These are phyloP conservation scores for Cybosia mesomella DNA, from an alignment of 2,888 invertebrate species.

Conservation along the genomic window DNA sequence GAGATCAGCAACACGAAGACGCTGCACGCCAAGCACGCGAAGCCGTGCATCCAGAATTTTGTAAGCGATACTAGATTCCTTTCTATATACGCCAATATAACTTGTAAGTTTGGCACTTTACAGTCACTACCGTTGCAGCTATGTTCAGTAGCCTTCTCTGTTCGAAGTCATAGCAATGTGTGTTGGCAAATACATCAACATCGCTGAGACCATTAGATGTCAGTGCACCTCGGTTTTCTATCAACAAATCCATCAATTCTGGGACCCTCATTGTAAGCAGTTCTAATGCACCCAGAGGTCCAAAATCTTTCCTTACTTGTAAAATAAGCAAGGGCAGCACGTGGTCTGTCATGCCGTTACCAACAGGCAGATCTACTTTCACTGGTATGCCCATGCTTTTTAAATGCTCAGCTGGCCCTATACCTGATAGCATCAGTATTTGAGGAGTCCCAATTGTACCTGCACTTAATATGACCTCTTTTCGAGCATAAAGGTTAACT, in stretches of 20 bases:
- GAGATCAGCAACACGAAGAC: too few relatives aligned
- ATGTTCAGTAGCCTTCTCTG: too few relatives aligned
- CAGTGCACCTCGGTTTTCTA: slow-evolving; percentile 54
- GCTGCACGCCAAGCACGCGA: too few relatives aligned
- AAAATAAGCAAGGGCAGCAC: slow-evolving; percentile 56
- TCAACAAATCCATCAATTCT: slow-evolving; percentile 49
- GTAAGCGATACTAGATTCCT: slow-evolving; percentile 45
- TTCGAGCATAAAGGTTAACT: too few relatives aligned
- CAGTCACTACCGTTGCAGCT: too few relatives aligned
- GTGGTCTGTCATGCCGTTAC: slow-evolving; percentile 69
- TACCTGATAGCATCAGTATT: slow-evolving; percentile 70
- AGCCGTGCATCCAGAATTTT: too few relatives aligned
- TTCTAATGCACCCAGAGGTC: slow-evolving; percentile 25
- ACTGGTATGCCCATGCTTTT: slow-evolving; percentile 55
- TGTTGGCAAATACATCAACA: slow-evolving; percentile 55
- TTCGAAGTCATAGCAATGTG: too few relatives aligned
- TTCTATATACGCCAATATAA: slow-evolving; percentile 61
- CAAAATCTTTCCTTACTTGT: too few relatives aligned
- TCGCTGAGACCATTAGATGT: slow-evolving; percentile 68
- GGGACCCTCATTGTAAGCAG: slow-evolving; percentile 23
- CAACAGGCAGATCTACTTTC: slow-evolving; percentile 64
- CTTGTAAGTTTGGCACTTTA: too few relatives aligned
- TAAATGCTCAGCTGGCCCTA: slow-evolving; percentile 67
- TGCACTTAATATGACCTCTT: slow-evolving; percentile 71
- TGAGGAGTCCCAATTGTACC: slow-evolving; percentile 71